A percentile compares a stretch with the other conserved stretches of the same genome.
phyloP scores from a whole-genome alignment of 2,888 invertebrate genomes.

The Mythimna impura region DNA sequence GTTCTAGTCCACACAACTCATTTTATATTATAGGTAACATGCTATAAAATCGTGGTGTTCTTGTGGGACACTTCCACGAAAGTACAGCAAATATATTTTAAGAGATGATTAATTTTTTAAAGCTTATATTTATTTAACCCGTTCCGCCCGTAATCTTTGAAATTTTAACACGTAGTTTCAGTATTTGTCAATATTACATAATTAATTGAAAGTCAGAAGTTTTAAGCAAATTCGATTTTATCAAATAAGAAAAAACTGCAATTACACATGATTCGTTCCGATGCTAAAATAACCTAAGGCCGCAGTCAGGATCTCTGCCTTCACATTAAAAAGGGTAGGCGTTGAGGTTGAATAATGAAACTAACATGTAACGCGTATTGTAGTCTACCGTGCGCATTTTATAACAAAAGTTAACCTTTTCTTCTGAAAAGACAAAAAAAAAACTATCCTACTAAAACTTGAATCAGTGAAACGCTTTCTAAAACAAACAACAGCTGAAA shows the following conservation, averaged over 20 bases:
- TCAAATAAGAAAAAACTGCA: too few relatives aligned
- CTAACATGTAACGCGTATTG: neutral
- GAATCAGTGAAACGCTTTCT: constrained; percentile 67
- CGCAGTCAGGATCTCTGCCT: too few relatives aligned
- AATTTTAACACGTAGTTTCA: neutral
- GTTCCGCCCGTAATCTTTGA: neutral
- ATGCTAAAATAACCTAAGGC: neutral
- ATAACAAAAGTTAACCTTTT: neutral
- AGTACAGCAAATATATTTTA: neutral
- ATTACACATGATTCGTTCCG: neutral
- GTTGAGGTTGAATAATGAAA: neutral
- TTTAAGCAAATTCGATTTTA: too few relatives aligned
- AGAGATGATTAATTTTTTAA: neutral
- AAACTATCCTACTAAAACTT: constrained; percentile 39
- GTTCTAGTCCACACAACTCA: constrained; percentile 66
- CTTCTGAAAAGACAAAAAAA: neutral
- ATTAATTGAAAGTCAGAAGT: too few relatives aligned
- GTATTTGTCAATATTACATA: neutral
- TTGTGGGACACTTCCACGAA: constrained; percentile 16
- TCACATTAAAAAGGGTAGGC: neutral
- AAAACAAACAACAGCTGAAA: constrained; percentile 62
- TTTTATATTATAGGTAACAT: constrained; percentile 43
- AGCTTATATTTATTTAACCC: neutral
- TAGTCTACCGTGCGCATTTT: neutral
- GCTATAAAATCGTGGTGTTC: constrained; percentile 46